A percentile compares a stretch with the other conserved stretches of the same genome.
These are phyloP conservation scores for Meriones psammophilus DNA, from an alignment of 2,797 vertebrate genomes.

Conservation along the genomic window DNA sequence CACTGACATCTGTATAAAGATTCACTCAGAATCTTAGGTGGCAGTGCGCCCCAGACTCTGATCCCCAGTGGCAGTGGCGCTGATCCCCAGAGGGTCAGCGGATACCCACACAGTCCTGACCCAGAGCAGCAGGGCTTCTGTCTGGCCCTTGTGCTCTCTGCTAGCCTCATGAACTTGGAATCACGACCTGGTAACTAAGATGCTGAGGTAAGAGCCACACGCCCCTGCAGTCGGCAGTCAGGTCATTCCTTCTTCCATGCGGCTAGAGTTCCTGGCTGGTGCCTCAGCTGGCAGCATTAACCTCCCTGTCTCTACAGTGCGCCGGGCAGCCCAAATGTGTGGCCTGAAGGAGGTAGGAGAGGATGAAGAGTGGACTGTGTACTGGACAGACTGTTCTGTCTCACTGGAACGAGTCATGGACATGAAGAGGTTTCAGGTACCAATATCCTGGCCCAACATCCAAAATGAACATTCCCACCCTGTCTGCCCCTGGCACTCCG, in stretches of 20 bases:
- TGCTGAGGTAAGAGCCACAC: not conserved
- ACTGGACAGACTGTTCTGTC: constrained; percentile 88
- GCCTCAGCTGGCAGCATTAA: not conserved
- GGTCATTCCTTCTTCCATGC: not conserved
- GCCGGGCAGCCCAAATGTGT: constrained; percentile 86
- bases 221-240: not conserved
- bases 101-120: not conserved
- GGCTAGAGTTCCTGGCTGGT: not conserved
- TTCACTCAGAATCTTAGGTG: not conserved
- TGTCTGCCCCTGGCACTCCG: not conserved
- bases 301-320: constrained; percentile 85
- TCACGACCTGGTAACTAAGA: not conserved
- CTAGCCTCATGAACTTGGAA: not conserved
- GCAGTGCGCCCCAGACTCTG: not conserved
- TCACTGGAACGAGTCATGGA: constrained; percentile 89
- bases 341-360: constrained; percentile 89
- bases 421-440: constrained; percentile 91
- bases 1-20: not conserved
- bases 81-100: not conserved
- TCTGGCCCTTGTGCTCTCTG: constrained; percentile 6
- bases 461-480: not conserved
- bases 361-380: constrained; percentile 89
- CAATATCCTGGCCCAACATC: not conserved
- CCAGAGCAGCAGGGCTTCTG: not conserved
- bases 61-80: too few species aligned